Base-by-base conservation (phyloP, 2,797 vertebrate genomes). In the Gymnopithys bicolor region DNA sequence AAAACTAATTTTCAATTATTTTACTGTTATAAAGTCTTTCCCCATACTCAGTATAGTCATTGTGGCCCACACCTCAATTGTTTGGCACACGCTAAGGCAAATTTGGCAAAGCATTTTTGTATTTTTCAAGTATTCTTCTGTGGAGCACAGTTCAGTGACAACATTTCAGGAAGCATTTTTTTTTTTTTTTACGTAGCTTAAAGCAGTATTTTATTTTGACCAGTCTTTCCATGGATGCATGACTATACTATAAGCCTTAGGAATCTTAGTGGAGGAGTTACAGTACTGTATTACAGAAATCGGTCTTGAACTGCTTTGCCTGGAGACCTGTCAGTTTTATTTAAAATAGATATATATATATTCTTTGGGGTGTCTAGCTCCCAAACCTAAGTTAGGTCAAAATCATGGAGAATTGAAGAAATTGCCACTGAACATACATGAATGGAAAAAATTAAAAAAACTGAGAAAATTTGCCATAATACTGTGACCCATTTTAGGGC, bases 191-290 rank as follows among this genome's bases (percentile, higher is more conserved):
- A 30, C 9, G 28, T 78, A 94, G 49, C 68, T 92, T 87, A 87
- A 79, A 94, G 84, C 53, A 82, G 28, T 67, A 52, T 81, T 94
- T 88, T 71, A 58, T 89, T 95, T 93, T 94, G 76, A 83, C 79
- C 39, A 28, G 45, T 52, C 55, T 85, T 95, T 75, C 33, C 73
- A n/a, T 43, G 68, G 92, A 92, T 95, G 67, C 24, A 68, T 56
- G 39, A 92, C 60, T 60, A 68, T 30, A 37, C 23, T 68, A 55
- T 35, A 92, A 92, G 62, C 41, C 74, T 58, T 69, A 76, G 55
- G 84, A 95, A 80, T 19, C 5, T 13, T 84, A 89, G 33, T 32
- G 89, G 28, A 93, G 39, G 33, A 95, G 88, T 83, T 76, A 69
- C 24, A 77, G 84, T 55, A 63, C 55, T 77, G 33, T 82, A 88